A percentile compares a stretch with the other conserved stretches of the same genome.
These are phyloP conservation scores for Anthopleura sola DNA, from an alignment of 64 coral and sea anemone species.

Conservation along the genomic window DNA sequence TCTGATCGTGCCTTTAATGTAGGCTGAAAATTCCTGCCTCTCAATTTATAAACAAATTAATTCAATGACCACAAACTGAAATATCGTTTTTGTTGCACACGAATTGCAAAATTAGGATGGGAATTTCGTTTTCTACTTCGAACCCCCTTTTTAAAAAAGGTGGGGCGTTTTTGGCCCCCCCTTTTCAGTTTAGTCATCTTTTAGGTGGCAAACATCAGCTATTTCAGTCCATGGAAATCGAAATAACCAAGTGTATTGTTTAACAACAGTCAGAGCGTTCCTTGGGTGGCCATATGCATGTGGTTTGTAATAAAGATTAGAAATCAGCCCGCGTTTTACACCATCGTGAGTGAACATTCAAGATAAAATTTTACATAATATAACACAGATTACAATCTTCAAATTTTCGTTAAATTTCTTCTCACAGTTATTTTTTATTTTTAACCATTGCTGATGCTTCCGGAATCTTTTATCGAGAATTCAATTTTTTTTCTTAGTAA, in stretches of 20 bases:
- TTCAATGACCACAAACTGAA: constrained; percentile 20
- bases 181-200: neutral
- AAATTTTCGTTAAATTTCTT: neutral
- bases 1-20: neutral
- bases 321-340: constrained; percentile 5
- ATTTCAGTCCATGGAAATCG: neutral
- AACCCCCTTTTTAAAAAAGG: neutral
- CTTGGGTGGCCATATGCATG: constrained; percentile 4
- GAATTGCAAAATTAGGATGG: neutral
- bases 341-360: neutral
- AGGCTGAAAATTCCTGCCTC: neutral
- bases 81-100: neutral
- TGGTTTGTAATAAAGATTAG: neutral
- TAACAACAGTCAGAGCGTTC: neutral
- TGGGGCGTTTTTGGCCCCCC: neutral
- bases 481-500: neutral
- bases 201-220: neutral
- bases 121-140: neutral
- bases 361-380: neutral
- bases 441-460: neutral
- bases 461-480: neutral
- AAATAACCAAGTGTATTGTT: neutral
- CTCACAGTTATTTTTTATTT: neutral
- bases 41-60: constrained; percentile 21
- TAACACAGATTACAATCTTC: neutral